A percentile compares a stretch with the other conserved stretches of the same genome.
These are phyloP conservation scores for Drosophila atripex DNA, from an alignment of 2,888 invertebrate species.

Conservation along the genomic window DNA sequence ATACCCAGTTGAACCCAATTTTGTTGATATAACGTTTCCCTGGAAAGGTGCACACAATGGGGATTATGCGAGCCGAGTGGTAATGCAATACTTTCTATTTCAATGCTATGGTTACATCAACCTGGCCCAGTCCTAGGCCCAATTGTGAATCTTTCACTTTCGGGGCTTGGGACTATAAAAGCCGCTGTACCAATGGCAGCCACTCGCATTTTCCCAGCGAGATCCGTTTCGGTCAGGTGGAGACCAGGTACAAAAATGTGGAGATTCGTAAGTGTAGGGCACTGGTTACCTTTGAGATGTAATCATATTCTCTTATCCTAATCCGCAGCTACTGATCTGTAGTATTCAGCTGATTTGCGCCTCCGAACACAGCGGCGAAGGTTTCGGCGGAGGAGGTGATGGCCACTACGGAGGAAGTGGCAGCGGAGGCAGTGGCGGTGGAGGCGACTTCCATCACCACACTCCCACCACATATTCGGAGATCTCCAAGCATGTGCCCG, in stretches of 20 bases:
- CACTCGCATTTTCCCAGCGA: constrained; percentile 53
- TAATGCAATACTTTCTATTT: constrained; percentile 77
- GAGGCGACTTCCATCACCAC: constrained; percentile 49
- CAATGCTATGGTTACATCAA: constrained; percentile 77
- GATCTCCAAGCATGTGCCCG: constrained; percentile 88
- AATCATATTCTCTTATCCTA: no score
- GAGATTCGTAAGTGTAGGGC: constrained; percentile 55
- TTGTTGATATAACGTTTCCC: constrained; percentile 68
- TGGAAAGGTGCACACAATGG: constrained; percentile 63
- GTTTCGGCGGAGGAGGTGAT: constrained; percentile 28
- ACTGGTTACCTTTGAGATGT: no score
- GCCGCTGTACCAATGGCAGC: constrained; percentile 26
- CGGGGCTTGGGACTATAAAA: constrained; percentile 57
- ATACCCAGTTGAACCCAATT: constrained; percentile 70
- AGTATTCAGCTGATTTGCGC: constrained; percentile 47
- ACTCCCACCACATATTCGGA: constrained; percentile 86
- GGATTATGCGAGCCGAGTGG: constrained; percentile 69
- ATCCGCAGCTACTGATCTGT: constrained; percentile 54
- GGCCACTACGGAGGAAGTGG: constrained; percentile 39
- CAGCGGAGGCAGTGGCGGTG: constrained; percentile 23
- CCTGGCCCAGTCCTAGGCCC: constrained; percentile 53
- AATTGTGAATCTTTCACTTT: constrained; percentile 69
- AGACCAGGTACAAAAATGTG: constrained; percentile 48
- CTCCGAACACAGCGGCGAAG: constrained; percentile 57
- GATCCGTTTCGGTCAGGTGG: constrained; percentile 34